Conservation (phyloP, 2,888 invertebrate species). For the Sacculina carcini region DNA sequence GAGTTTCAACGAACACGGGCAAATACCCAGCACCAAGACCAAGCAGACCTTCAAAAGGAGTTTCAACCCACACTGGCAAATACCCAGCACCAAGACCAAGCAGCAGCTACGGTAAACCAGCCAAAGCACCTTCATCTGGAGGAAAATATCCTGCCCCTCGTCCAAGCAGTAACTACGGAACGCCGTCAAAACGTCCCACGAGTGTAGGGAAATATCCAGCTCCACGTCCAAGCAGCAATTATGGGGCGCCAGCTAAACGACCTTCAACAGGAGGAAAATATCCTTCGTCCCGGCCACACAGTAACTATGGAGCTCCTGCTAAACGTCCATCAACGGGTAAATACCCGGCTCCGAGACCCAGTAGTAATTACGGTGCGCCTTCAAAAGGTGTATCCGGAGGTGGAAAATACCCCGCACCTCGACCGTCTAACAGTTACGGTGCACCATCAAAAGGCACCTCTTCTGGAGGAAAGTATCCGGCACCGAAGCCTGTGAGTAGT, state of each 20-base stretch:
- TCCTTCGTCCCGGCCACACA: background rate
- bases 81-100: slow-evolving; percentile 6
- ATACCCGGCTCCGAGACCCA: slow-evolving; percentile 5
- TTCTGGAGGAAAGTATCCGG: too few relatives aligned
- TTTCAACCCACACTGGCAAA: slow-evolving; percentile 5
- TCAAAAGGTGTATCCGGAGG: background rate
- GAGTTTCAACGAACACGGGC: too few relatives aligned
- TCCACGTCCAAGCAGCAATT: background rate
- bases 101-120: slow-evolving; percentile 8
- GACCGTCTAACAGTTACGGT: slow-evolving; percentile 6
- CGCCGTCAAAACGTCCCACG: too few relatives aligned
- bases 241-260: slow-evolving; percentile 1
- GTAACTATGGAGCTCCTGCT: background rate
- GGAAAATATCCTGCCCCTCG: too few relatives aligned
- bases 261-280: background rate
- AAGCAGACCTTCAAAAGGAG: background rate
- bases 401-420: background rate
- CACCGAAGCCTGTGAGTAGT: too few relatives aligned
- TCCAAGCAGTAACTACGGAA: too few relatives aligned
- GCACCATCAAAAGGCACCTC: background rate
- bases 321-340: slow-evolving; percentile 7
- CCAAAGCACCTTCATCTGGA: too few relatives aligned
- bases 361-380: slow-evolving; percentile 11
- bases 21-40: slow-evolving; percentile 6
- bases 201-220: slow-evolving; percentile 8